Base-by-base conservation (phyloP, 2,113 vertebrate species). In the Ceyx cyanopectus region DNA sequence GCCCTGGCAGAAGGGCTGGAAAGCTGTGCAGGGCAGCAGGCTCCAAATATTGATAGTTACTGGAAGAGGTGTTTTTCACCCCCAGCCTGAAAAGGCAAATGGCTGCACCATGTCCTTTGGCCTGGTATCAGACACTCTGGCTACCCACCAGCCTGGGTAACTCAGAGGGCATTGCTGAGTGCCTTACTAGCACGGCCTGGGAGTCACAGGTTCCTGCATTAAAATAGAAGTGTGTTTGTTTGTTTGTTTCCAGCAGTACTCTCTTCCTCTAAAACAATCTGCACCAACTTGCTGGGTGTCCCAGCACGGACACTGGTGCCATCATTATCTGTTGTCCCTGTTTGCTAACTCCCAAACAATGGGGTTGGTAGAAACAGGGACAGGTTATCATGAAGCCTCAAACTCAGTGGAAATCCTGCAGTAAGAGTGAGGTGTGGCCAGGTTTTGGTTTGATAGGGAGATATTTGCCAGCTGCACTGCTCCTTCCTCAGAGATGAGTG, bases 31-130 rank as follows among this genome's bases (percentile, higher is more conserved):
- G 74, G 50, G 15, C 41, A 73, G 27, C 40, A 76, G 74, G 13
- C 12, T 87, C 32, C 54, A 77, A 46, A 56, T 40, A 58, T 12
- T 68, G 56, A 32, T 14, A 70, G 34, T 22, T 67, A 45, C 11
- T 65, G 26, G 30, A 51, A 81, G 83, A 83, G 8, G 0, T 0
- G 48, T 48, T 41, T 43, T 20, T 12, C 8, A 0, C 1, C 5
- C 8, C 4, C 18, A 24, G 4, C 3, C 12, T 61, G 40, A 37
- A 60, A 69, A 58, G 58, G 8, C 2, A 72, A 80, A 93, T 61
- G 6, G 0, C 13, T 82, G 13, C 60, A 32, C 30, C 19, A 6
- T 0, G 0, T 50, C 17, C 16, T 45, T 75, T 57, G 58, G 65
- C 58, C 66, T 82, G 3, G 4, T 14, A 14, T 66, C 23, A 45